Percentiles rank a stretch among this genome's conserved stretches.
Conservation (phyloP, 2,888 invertebrate genomes). For the Leucozona laternaria region DNA sequence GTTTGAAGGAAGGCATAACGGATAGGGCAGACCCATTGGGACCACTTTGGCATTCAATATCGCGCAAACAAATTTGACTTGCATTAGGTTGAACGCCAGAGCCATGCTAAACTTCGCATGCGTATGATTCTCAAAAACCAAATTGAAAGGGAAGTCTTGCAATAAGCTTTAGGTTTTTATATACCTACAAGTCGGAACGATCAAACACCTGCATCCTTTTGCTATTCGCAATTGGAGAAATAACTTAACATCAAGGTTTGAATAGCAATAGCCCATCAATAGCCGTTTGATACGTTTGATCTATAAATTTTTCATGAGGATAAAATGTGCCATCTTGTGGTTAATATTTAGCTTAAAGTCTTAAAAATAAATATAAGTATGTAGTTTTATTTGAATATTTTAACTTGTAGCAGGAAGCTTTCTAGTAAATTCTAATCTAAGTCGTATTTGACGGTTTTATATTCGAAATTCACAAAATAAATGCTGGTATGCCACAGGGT, state of each 20-base stretch:
- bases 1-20: not conserved
- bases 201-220: not conserved
- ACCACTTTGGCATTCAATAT: constrained; percentile 38
- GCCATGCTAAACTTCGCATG: not conserved
- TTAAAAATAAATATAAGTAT: too few relatives aligned
- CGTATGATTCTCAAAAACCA: not conserved
- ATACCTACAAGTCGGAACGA: not conserved
- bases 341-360: too few relatives aligned
- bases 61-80: constrained; percentile 44
- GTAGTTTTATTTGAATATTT: too few relatives aligned
- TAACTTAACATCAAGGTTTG: not conserved
- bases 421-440: too few relatives aligned
- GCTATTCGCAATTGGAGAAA: not conserved
- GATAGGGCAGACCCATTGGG: constrained; percentile 1
- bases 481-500: too few relatives aligned
- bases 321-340: too few relatives aligned
- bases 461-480: too few relatives aligned
- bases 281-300: not conserved
- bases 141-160: not conserved
- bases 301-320: not conserved
- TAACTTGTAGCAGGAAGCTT: too few relatives aligned
- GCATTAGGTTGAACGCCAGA: constrained; percentile 34
- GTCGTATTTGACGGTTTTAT: too few relatives aligned
- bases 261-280: not conserved
- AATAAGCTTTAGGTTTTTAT: not conserved